These are phyloP conservation scores for Streptopelia turtur DNA, from an alignment of 2,797 vertebrate genomes.

Conservation along the genomic window DNA sequence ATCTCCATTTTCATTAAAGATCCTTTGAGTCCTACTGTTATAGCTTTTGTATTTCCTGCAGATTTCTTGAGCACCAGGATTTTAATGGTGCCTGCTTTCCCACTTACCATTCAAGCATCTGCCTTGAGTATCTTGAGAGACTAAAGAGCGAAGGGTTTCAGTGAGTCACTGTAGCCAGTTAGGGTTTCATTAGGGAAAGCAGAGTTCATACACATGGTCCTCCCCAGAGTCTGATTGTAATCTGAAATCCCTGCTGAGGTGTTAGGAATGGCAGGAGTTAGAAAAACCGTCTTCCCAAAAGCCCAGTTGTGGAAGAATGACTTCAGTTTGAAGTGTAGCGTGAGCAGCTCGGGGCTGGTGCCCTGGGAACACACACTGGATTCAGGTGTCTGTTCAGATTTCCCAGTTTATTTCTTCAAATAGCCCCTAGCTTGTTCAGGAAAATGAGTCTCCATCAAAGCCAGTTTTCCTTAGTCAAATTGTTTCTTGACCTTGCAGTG, in stretches of 20 bases:
- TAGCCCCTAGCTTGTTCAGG: background rate
- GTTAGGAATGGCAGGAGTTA: conserved; percentile 46
- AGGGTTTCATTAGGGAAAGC: conserved; percentile 12
- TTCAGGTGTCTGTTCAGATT: conserved; percentile 31
- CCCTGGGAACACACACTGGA: background rate
- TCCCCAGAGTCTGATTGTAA: conserved; percentile 50
- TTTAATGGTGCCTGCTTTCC: conserved; percentile 38
- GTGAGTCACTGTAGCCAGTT: conserved; percentile 10
- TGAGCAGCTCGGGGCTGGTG: background rate
- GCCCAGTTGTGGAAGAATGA: background rate
- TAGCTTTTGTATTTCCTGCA: conserved; percentile 27
- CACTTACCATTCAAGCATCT: background rate
- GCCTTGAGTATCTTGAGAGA: background rate
- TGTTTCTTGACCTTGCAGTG: background rate
- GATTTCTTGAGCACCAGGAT: conserved; percentile 7
- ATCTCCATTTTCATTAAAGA: background rate
- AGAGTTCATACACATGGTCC: background rate
- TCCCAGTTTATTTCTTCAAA: conserved; percentile 37
- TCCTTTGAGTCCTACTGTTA: background rate
- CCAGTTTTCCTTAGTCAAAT: background rate
- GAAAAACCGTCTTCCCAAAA: conserved; percentile 33
- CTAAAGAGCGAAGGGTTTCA: background rate
- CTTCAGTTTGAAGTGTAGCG: background rate
- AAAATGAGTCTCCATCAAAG: background rate
- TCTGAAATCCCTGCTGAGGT: conserved; percentile 56